Conservation (phyloP, 2,888 invertebrate genomes). For the Volucella inanis region DNA sequence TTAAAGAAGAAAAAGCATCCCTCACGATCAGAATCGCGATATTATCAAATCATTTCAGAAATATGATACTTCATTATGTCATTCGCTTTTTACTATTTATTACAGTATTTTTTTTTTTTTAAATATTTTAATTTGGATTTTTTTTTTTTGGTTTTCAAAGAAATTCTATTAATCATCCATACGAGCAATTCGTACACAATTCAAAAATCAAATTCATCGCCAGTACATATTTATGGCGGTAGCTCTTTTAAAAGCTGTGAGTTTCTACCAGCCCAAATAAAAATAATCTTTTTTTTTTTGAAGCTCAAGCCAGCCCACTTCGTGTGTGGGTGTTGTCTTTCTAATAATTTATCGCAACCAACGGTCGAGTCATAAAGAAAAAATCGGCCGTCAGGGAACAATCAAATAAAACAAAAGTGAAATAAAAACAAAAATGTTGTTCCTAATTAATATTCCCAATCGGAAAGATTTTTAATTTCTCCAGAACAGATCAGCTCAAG, state of each 20-base stretch:
- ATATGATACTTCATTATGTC: constrained; percentile 50
- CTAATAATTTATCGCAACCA: constrained; percentile 47
- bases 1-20: neutral
- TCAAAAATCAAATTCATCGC: constrained; percentile 22
- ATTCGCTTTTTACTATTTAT: constrained; percentile 1
- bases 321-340: constrained; percentile 52
- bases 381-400: constrained; percentile 38
- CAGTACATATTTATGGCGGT: constrained; percentile 28
- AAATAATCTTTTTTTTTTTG: constrained; percentile 10
- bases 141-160: constrained; percentile 8
- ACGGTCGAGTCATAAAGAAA: constrained; percentile 45
- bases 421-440: constrained; percentile 10
- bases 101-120: neutral
- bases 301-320: constrained; percentile 32
- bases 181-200: constrained; percentile 47
- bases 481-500: neutral
- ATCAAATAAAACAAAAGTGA: constrained; percentile 21
- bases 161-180: constrained; percentile 52
- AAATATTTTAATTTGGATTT: too few relatives aligned
- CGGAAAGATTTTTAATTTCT: constrained; percentile 16
- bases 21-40: constrained; percentile 11
- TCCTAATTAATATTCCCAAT: constrained; percentile 43
- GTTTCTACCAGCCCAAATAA: constrained; percentile 12
- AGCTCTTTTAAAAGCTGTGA: constrained; percentile 12
- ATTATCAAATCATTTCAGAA: constrained; percentile 38